Conservation (phyloP, 2,113 vertebrate genomes). For the Podiceps cristatus region DNA sequence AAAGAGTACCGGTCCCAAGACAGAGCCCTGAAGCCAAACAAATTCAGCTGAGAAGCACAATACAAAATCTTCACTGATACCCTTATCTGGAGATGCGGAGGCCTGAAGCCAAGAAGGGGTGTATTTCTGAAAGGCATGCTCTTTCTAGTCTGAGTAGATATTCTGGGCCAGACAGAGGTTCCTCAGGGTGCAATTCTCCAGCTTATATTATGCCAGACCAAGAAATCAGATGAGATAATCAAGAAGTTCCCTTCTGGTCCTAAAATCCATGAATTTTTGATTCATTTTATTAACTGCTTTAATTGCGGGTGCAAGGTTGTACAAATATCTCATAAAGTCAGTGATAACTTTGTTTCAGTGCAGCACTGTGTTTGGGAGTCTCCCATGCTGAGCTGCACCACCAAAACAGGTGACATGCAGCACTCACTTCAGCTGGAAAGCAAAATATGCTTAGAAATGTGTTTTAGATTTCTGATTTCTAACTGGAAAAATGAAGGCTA, state of each 20-base stretch:
- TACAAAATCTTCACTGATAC: neutral
- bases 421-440: neutral
- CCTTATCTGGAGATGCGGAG: neutral
- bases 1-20: too few relatives aligned
- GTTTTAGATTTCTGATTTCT: neutral
- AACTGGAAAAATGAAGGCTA: neutral
- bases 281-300: neutral
- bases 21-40: too few relatives aligned
- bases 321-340: neutral
- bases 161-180: neutral
- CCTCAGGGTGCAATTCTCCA: neutral
- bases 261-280: neutral
- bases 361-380: neutral
- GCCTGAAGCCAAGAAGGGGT: neutral
- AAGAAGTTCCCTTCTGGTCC: neutral
- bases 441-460: neutral
- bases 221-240: neutral
- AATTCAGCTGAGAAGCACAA: neutral
- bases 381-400: neutral
- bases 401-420: neutral
- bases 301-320: neutral
- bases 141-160: neutral
- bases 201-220: neutral
- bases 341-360: neutral
- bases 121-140: neutral